Evolutionary conservation across 2,797 vertebrate species (phyloP).

Genomic region (Triplophysa bombifrons): DNA sequence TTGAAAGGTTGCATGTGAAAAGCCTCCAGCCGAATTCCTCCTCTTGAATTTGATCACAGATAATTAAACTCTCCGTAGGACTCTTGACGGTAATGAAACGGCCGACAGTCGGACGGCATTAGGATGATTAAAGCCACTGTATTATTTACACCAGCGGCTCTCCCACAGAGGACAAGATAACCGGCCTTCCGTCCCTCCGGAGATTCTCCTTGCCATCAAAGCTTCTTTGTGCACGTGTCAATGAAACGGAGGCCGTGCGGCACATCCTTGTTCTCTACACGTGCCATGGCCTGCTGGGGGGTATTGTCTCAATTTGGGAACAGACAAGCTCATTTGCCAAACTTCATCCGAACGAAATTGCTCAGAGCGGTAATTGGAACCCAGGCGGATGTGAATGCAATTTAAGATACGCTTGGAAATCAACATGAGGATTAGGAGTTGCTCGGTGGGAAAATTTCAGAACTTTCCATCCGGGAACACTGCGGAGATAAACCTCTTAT

Average conservation of each 20-base stretch:
- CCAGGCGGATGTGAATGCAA: conserved; percentile 12
- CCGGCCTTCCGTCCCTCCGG: conserved; percentile 57
- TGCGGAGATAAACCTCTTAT: conserved; percentile 14
- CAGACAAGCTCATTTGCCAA: conserved; percentile 27
- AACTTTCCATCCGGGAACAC: background rate
- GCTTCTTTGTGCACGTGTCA: conserved; percentile 49
- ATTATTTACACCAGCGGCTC: conserved; percentile 78
- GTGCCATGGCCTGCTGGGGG: conserved; percentile 26
- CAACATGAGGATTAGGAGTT: background rate
- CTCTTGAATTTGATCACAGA: conserved; percentile 68
- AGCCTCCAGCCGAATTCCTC: conserved; percentile 64
- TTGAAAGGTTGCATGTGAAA: conserved; percentile 31
- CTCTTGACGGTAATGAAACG: conserved; percentile 70
- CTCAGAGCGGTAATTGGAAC: conserved; percentile 32
- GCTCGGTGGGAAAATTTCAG: background rate
- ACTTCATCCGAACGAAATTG: conserved; percentile 42
- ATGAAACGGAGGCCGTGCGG: conserved; percentile 23
- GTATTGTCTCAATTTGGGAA: conserved; percentile 39
- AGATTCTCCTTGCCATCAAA: conserved; percentile 48
- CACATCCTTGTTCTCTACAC: conserved; percentile 37
- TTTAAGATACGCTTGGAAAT: conserved; percentile 5
- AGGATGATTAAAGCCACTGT: conserved; percentile 76
- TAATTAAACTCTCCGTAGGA: conserved; percentile 71
- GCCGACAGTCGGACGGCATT: conserved; percentile 75
- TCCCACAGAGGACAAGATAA: conserved; percentile 60